Evolutionary conservation across 2,113 vertebrate genomes (phyloP), one percentile per base, ranked within the genome.

Genomic region (Promerops cafer): DNA sequence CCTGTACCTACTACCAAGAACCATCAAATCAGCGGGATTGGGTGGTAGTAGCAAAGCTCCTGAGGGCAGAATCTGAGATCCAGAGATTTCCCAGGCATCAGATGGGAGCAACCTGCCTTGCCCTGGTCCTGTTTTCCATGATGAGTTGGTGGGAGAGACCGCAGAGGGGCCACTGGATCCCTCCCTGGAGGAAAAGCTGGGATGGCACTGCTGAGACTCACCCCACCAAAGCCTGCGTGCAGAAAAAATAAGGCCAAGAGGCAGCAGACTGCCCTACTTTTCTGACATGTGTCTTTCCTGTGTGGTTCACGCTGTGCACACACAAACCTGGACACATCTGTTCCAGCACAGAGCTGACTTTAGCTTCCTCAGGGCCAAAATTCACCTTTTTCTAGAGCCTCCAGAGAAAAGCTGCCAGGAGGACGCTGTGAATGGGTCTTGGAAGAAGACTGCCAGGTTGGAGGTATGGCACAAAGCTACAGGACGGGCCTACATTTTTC

Each of bases 201-300:
- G 53, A 4, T 1, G 3, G n/a, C 6, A 7, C 40, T 83, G 40
- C 54, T 57, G 72, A 61, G 28, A 23, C 39, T 49, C 52, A 31
- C 6, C 35, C 26, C 8, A 35, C 31, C 57, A 59, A 71, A 59
- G 78, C 7, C 42, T 20, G 16, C 0, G 0, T 22, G n/a, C 40
- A 49, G 28, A 39, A 57, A 35, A 35, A 47, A 9, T 28, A 21
- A 54, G 39, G 33, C n/a, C 28, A 44, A 49, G 76, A 79, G 24
- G 72, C 66, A 72, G 76, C 59, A 74, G 86, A 30, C 14, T 85
- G 90, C 60, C 71, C 92, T 56, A 70, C 68, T 90, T 96, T 35
- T 63, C 45, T 78, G 87, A 65, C 39, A 64, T 17, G 11, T 1
- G 54, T 1, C 13, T 78, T 97, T 97, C 96, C 96, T 96, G 88